Evolutionary conservation across 2,113 vertebrate species (phyloP).

Genomic region (Pogona vitticeps): DNA sequence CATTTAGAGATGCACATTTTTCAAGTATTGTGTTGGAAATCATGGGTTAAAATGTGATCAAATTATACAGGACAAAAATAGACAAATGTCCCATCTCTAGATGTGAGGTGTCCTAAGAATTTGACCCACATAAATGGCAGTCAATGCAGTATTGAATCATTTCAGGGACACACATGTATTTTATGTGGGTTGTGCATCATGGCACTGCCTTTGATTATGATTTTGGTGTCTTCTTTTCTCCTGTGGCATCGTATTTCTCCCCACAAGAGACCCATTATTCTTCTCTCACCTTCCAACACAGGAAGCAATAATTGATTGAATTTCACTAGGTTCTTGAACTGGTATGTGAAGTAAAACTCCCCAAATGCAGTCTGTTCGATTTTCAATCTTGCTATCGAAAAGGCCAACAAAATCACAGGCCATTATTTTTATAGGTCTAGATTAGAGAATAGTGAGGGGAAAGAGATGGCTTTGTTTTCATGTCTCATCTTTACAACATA

Average conservation of each 20-base stretch:
- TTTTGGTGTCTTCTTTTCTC: not conserved
- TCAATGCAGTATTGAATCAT: not conserved
- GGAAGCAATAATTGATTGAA: slow-evolving; percentile 5
- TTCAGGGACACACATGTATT: not conserved
- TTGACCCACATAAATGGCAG: not conserved
- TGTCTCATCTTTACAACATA: not conserved
- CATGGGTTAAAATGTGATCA: not conserved
- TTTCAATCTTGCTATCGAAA: not conserved
- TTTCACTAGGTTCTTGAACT: not conserved
- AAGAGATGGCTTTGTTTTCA: not conserved
- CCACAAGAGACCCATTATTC: not conserved
- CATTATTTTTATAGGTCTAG: not conserved
- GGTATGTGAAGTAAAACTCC: not conserved
- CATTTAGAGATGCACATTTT: too few relatives aligned
- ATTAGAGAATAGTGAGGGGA: not conserved
- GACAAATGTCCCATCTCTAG: not conserved
- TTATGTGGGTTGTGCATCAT: not conserved
- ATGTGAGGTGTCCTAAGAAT: not conserved
- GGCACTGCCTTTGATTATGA: not conserved
- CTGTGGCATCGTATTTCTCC: not conserved
- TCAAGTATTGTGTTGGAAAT: not conserved
- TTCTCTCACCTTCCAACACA: not conserved
- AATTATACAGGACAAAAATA: not conserved
- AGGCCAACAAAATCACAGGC: not conserved
- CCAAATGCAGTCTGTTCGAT: not conserved